Percentiles rank a stretch among this genome's conserved stretches.
phyloP scores from a whole-genome alignment of 2,113 vertebrate species.

The Genyomyrus donnyi region DNA sequence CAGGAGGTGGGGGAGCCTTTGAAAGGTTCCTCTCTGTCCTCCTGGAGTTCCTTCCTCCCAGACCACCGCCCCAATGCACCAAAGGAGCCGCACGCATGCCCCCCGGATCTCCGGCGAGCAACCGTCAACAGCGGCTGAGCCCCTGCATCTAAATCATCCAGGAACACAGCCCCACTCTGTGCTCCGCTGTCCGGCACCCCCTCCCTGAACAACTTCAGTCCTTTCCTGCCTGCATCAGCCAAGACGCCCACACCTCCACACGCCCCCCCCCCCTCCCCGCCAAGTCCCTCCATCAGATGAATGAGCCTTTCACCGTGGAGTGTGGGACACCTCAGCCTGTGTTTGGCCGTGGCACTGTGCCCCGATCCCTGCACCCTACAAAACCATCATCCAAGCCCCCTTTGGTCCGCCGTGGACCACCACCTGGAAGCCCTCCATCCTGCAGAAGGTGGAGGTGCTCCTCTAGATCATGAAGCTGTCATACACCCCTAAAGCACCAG shows the following conservation, averaged over 20 bases:
- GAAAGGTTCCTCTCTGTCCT: neutral
- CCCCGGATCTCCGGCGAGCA: neutral
- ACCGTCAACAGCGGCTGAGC: neutral
- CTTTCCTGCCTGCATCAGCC: conserved; percentile 9
- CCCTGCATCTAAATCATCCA: neutral
- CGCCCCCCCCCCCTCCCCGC: neutral
- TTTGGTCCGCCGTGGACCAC: neutral
- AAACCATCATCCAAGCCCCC: neutral
- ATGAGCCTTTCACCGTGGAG: conserved; percentile 8
- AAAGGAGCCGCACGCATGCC: neutral
- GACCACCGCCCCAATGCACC: neutral
- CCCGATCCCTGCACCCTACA: neutral
- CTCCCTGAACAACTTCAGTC: neutral
- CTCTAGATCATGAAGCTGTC: neutral
- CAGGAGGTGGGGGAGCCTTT: neutral
- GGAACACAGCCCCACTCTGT: conserved; percentile 1
- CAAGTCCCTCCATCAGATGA: conserved; percentile 22
- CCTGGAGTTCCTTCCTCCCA: neutral
- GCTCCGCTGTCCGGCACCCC: neutral
- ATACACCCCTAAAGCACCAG: neutral
- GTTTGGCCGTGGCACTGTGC: neutral
- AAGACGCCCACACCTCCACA: conserved; percentile 3
- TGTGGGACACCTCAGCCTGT: neutral
- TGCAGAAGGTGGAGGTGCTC: neutral
- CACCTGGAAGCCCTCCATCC: neutral